Evolutionary conservation across 1,140 invertebrate species (phyloP), one percentile per base, ranked within the genome.

Genomic region (Latrodectus geometricus): DNA sequence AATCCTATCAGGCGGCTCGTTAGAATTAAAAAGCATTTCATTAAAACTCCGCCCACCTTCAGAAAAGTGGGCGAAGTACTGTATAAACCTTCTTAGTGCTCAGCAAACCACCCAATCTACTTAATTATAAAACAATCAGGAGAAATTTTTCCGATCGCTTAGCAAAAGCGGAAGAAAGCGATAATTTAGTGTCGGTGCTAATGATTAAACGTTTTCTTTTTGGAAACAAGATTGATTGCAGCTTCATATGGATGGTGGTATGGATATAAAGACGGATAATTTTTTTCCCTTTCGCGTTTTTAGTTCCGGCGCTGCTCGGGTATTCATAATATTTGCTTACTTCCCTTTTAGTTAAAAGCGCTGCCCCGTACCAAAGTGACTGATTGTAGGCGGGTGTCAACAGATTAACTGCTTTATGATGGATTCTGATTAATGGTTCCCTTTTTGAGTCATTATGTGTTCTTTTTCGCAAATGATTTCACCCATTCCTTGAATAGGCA

Each of bases 101-200:
- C 56, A 81, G 79, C 23, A n/a, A 48, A 81, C 70, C 70, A 68
- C 79, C 11, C 79, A 23, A 69, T 12, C 68, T 69, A 73, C 79
- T 81, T 81, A 81, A 81, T 81, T 81, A 81, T 72, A 81, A 81
- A 81, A 81, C 79, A 81, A 81, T 81, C 79, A 81, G 69, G 68
- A 17, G 21, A 81, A 35, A 81, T 73, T 81, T 81, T 81, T 81
- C 79, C 79, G 17, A 81, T 81, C 79, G 48, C 69, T 81, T 81
- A 72, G 35, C 69, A 35, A 35, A 35, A 35, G 79, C 20, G 52
- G 49, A 56, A 61, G 79, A 21, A 20, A 56, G 69, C 79, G 79
- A 81, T 81, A 73, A 81, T 81, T 72, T 73, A 72, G 69, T 81
- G 79, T 81, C 68, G 9, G 14, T 35, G 52, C 66, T 81, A 81